A percentile compares a stretch with the other conserved stretches of the same genome.
These are phyloP conservation scores for Euleptes europaea DNA, from an alignment of 2,113 vertebrate species.

Conservation along the genomic window DNA sequence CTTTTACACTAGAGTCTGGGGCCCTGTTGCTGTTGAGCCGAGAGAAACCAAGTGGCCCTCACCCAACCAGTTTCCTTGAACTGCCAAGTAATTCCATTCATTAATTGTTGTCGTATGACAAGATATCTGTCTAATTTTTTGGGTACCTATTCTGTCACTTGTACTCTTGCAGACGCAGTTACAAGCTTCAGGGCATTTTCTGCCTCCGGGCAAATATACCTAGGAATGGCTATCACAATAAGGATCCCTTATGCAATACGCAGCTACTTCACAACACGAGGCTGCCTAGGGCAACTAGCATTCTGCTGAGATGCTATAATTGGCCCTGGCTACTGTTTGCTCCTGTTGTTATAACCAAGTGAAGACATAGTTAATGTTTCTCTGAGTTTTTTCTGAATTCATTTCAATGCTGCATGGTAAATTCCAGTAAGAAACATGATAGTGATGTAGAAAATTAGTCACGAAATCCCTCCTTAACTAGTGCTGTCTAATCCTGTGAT, in stretches of 20 bases:
- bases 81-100: background rate
- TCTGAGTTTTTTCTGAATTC: slow-evolving; percentile 29
- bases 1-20: slow-evolving; percentile 11
- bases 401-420: background rate
- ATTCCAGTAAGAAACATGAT: slow-evolving; percentile 19
- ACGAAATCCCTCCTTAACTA: background rate
- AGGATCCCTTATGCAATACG: slow-evolving; percentile 60
- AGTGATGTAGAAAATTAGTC: background rate
- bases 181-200: background rate
- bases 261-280: slow-evolving; percentile 48
- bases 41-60: background rate
- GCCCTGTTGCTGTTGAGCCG: background rate
- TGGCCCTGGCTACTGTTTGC: slow-evolving; percentile 35
- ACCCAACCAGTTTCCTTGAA: background rate
- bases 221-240: slow-evolving; percentile 31
- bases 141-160: slow-evolving; percentile 21
- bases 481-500: background rate
- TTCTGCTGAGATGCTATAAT: slow-evolving; percentile 51
- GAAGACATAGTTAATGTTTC: slow-evolving; percentile 30
- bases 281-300: slow-evolving; percentile 47
- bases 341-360: slow-evolving; percentile 6
- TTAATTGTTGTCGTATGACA: slow-evolving; percentile 21
- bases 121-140: background rate
- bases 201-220: slow-evolving; percentile 40
- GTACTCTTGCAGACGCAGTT: background rate